These are phyloP conservation scores for Drymodes brunneopygia DNA, from an alignment of 2,113 vertebrate species.

Conservation along the genomic window DNA sequence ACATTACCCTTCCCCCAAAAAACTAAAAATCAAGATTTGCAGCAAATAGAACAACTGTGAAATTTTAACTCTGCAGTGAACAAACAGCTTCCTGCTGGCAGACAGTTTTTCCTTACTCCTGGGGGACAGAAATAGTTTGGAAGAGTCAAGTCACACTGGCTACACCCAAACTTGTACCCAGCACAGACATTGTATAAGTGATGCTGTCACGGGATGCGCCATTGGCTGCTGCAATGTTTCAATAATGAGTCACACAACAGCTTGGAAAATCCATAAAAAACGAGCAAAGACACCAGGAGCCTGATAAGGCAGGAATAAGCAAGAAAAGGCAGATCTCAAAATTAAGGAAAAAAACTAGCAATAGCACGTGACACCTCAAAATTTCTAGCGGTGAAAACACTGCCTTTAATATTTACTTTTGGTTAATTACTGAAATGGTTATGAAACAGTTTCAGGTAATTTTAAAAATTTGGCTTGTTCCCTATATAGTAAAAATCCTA, in stretches of 20 bases:
- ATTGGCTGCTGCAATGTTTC: constrained; percentile 53
- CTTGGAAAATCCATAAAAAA: constrained; percentile 54
- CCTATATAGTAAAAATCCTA: background rate
- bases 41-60: background rate
- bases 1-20: accelerated
- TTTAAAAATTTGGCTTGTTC: background rate
- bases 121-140: background rate
- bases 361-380: background rate
- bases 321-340: background rate
- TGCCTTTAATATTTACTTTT: background rate
- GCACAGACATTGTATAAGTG: constrained; percentile 23
- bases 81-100: background rate
- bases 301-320: constrained; percentile 12
- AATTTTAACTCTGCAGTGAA: constrained; percentile 11
- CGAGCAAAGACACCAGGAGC: background rate
- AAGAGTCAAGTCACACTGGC: background rate
- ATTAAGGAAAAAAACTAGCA: background rate
- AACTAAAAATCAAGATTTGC: background rate
- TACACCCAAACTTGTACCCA: constrained; percentile 41
- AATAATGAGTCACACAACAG: constrained; percentile 64
- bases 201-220: constrained; percentile 48
- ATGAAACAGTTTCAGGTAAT: background rate
- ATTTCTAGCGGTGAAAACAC: background rate
- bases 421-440: background rate
- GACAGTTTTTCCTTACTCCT: background rate